Percentiles rank a stretch among this genome's conserved stretches.
Evolutionary conservation across 2,797 vertebrate genomes (phyloP).

Genomic region (Harpagifer antarcticus): DNA sequence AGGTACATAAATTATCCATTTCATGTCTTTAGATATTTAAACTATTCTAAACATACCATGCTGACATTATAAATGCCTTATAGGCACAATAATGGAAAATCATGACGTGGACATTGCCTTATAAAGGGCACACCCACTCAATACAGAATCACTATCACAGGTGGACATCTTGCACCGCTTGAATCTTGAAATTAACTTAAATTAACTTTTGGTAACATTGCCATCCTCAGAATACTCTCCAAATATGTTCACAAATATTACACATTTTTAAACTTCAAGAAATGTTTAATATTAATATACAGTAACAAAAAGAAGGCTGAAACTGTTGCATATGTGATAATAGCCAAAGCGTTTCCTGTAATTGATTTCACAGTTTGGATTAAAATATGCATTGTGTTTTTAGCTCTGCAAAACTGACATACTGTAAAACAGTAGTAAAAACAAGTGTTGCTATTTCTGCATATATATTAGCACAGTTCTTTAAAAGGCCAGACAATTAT

Average conservation of each 20-base stretch:
- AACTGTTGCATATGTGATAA: constrained; percentile 24
- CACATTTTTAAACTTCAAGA: constrained; percentile 17
- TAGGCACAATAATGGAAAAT: neutral
- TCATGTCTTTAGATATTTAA: neutral
- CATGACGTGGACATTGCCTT: constrained; percentile 6
- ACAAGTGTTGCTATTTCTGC: constrained; percentile 19
- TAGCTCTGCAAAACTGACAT: constrained; percentile 31
- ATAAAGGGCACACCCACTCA: constrained; percentile 20
- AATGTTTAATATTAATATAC: constrained; percentile 26
- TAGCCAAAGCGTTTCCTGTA: constrained; percentile 35
- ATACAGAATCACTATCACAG: constrained; percentile 34
- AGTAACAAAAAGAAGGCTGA: neutral
- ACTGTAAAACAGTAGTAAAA: constrained; percentile 32
- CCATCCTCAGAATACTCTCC: constrained; percentile 8
- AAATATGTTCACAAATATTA: neutral
- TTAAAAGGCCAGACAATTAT: constrained; percentile 55
- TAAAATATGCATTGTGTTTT: constrained; percentile 19
- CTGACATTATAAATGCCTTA: neutral
- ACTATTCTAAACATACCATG: neutral
- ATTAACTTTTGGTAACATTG: neutral
- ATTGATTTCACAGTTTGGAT: constrained; percentile 17
- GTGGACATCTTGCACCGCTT: constrained; percentile 21
- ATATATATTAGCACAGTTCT: constrained; percentile 27
- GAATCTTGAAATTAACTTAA: constrained; percentile 21
- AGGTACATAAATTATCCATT: neutral